Conservation (phyloP, 2,797 vertebrate species). For the Natrix natrix region DNA sequence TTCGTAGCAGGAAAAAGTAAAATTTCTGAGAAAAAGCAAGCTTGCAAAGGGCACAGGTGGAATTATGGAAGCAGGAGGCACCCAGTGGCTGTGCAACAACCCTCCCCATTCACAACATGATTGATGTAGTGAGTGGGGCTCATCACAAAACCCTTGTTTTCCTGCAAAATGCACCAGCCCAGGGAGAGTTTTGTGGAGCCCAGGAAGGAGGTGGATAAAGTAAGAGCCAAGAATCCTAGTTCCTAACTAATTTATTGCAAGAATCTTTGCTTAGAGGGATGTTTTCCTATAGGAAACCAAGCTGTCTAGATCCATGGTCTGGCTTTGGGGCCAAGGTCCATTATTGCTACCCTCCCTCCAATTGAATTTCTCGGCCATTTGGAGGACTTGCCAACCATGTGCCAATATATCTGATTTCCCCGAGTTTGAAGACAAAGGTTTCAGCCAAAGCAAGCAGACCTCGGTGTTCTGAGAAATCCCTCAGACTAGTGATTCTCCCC, state of each 20-base stretch:
- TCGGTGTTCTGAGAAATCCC: constrained; percentile 50
- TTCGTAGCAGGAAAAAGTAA: neutral
- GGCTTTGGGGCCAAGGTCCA: neutral
- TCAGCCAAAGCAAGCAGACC: constrained; percentile 11
- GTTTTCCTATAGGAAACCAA: neutral
- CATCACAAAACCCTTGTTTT: neutral
- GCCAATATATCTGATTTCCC: neutral
- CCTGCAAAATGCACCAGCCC: neutral
- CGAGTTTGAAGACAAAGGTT: constrained; percentile 15
- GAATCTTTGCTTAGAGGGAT: neutral
- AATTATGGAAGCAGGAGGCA: neutral
- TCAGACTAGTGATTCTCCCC: constrained; percentile 18
- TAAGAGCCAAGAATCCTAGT: neutral
- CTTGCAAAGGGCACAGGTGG: neutral
- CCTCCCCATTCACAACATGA: neutral
- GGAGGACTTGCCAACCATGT: neutral
- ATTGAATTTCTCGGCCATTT: neutral
- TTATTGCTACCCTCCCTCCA: too few relatives aligned
- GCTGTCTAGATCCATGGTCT: neutral
- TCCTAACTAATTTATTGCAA: neutral
- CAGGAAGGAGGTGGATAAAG: neutral
- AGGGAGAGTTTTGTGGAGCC: neutral
- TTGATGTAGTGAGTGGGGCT: neutral
- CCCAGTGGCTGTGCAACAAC: neutral
- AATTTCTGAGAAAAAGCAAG: constrained; percentile 8